Percentiles rank a stretch among this genome's conserved stretches.
phyloP scores from a whole-genome alignment of 2,888 invertebrate species.

The Pedicia rivosa region DNA sequence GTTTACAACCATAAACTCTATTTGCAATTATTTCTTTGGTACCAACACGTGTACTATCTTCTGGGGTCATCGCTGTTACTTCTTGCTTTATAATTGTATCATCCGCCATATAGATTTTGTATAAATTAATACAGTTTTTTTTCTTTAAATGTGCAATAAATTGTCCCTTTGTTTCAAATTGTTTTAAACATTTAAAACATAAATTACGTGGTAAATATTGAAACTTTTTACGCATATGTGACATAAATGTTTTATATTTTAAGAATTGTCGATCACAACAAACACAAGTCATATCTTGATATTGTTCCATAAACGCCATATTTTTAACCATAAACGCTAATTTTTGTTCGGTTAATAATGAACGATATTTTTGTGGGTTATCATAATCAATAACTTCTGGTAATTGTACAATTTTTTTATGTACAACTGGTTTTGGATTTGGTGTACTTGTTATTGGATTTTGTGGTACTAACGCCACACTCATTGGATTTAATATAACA shows the following conservation, averaged over 20 bases:
- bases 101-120: conserved; percentile 22
- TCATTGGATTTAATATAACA: conserved; percentile 15
- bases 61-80: not conserved
- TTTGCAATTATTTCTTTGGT: conserved; percentile 30
- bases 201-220: conserved; percentile 26
- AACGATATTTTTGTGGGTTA: conserved; percentile 28
- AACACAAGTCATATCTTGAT: conserved; percentile 29
- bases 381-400: conserved; percentile 24
- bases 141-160: conserved; percentile 31
- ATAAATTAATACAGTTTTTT: conserved; percentile 29
- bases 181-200: conserved; percentile 30
- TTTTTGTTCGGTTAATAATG: conserved; percentile 25
- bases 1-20: conserved; percentile 29
- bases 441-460: conserved; percentile 17
- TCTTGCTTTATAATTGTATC: conserved; percentile 17
- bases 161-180: conserved; percentile 30
- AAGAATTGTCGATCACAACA: conserved; percentile 27
- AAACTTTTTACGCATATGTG: conserved; percentile 31
- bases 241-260: conserved; percentile 31
- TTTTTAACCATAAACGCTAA: conserved; percentile 27
- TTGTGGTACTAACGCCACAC: not conserved
- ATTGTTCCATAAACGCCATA: conserved; percentile 28
- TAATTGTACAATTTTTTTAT: conserved; percentile 10
- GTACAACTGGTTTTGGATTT: conserved; percentile 3
- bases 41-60: conserved; percentile 1